Base-by-base conservation (phyloP, 2,113 vertebrate species). In the Pogonocichla stellata region DNA sequence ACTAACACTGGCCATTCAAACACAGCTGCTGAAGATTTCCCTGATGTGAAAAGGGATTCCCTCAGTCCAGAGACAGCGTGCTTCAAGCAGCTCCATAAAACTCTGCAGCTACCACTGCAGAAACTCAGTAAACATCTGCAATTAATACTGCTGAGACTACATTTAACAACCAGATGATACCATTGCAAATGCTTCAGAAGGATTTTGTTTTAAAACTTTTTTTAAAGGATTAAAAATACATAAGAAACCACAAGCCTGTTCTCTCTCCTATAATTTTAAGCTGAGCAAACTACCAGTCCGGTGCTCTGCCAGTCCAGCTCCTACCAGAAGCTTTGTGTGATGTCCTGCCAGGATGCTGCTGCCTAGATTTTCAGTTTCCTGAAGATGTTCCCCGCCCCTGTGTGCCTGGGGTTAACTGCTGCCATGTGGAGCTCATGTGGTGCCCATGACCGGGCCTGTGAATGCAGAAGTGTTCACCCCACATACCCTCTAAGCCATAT, bases 311-410 rank as follows among this genome's bases (percentile, higher is more conserved):
- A 80, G 67, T 70, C 82, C 70, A 80, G 15, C 67, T 70, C 50
- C 29, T 19, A 80, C 75, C 93, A 95, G 81, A 13, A 74, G 18
- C 57, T 72, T 16, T 75, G 57, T 94, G 61, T 97, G 95, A 95
- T 96, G 93, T 64, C 67, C 42, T 95, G 96, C 96, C 96, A 96
- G 78, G 45, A 34, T 3, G 12, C 88, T 88, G 71, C 86, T 92
- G 95, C 88, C 51, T 29, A 6, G 40, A 73, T 75, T 88, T 96
- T 22, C 47, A 61, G 72, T 71, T 90, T 96, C n/a, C 82, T 0
- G 0, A 53, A 86, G 75, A 22, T 26, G n/a, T 47, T 82, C 40
- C 29, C 34, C 4, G 2, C 47, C 65, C 36, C 65, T 45, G 38
- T 14, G 25, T 45, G 80, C 82, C 71, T 1, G 0, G 66, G 69